A percentile compares a stretch with the other conserved stretches of the same genome.
Conservation (phyloP, 2,888 invertebrate species). For the Chloroclysta siterata region DNA sequence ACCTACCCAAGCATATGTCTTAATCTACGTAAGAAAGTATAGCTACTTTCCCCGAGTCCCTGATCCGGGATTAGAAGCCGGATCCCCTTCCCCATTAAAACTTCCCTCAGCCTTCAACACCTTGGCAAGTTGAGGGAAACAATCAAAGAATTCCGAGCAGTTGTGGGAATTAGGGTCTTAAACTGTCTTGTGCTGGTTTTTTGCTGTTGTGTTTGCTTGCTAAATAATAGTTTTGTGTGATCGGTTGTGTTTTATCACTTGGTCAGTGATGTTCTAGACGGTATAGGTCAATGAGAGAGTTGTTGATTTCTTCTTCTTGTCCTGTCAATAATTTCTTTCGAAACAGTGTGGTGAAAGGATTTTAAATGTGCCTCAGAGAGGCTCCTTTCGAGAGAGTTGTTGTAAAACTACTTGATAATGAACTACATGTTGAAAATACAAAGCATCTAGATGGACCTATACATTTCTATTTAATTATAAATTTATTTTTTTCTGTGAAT, state of each 20-base stretch:
- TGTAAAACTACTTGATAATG: no score
- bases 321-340: no score
- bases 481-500: no score
- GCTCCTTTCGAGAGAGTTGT: no score
- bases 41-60: constrained; percentile 32
- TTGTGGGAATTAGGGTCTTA: constrained; percentile 21
- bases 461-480: no score
- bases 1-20: constrained; percentile 29
- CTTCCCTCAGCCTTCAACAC: constrained; percentile 50
- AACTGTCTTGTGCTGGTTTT: constrained; percentile 2
- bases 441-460: no score
- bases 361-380: no score
- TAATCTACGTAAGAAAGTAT: constrained; percentile 38
- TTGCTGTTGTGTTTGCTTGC: not conserved
- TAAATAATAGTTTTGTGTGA: not conserved
- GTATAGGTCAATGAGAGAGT: no score
- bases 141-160: constrained; percentile 38
- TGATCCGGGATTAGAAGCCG: constrained; percentile 45
- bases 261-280: no score
- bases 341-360: no score
- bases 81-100: constrained; percentile 57
- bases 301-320: no score
- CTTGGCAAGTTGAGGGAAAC: constrained; percentile 37
- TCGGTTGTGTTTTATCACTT: not conserved
- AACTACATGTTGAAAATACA: no score